phyloP scores from a whole-genome alignment of 92 coral and sea anemone genomes.

The Porites rus region DNA sequence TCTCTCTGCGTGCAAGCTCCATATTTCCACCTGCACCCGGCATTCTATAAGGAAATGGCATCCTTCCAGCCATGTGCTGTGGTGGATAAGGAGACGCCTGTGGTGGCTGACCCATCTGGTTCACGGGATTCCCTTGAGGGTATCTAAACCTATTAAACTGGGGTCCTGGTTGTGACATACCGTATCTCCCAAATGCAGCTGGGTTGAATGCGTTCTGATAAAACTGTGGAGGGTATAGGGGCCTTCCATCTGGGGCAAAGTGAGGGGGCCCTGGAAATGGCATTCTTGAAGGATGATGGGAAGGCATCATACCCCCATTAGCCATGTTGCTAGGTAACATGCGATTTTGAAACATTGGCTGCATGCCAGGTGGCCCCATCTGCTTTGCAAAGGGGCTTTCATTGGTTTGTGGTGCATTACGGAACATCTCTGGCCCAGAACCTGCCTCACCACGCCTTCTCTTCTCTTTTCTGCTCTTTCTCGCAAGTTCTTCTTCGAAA shows the following conservation, averaged over 20 bases:
- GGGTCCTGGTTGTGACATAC: conserved; percentile 70
- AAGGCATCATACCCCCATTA: conserved; percentile 75
- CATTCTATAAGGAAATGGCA: conserved; percentile 75
- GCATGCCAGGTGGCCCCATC: conserved; percentile 48
- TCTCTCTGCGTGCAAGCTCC: conserved; percentile 44
- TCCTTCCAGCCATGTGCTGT: conserved; percentile 70
- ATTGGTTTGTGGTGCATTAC: neutral
- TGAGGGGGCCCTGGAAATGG: conserved; percentile 74
- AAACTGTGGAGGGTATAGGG: conserved; percentile 89
- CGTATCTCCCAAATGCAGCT: conserved; percentile 74
- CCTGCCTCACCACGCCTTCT: conserved; percentile 34
- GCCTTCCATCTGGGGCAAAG: conserved; percentile 87
- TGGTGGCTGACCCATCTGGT: conserved; percentile 56
- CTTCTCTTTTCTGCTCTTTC: conserved; percentile 77
- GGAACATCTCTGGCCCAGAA: conserved; percentile 12
- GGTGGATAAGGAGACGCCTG: conserved; percentile 55
- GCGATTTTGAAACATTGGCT: conserved; percentile 54
- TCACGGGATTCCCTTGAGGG: conserved; percentile 68
- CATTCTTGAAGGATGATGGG: conserved; percentile 71
- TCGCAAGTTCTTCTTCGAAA: conserved; percentile 94
- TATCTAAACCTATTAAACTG: conserved; percentile 74
- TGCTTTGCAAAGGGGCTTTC: conserved; percentile 21
- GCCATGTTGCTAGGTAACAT: conserved; percentile 74
- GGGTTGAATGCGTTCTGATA: conserved; percentile 84
- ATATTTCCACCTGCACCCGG: conserved; percentile 45